Conservation (phyloP, 2,797 vertebrate species). For the Limnodromus scolopaceus region DNA sequence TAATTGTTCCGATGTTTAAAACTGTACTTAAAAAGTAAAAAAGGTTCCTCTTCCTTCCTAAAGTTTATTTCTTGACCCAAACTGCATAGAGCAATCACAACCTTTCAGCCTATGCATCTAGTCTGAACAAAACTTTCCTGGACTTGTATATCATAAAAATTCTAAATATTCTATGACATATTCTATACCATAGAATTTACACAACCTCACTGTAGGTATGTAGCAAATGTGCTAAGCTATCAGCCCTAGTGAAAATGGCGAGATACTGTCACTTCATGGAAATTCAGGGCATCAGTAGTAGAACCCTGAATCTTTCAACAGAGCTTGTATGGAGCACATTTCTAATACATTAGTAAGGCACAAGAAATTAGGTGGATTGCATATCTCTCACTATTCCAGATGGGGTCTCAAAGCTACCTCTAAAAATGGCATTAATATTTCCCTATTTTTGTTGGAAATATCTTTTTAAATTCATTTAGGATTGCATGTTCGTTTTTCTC, state of each 20-base stretch:
- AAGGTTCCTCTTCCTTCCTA: neutral
- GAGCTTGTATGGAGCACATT: neutral
- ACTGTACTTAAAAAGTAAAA: neutral
- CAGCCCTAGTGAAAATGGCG: neutral
- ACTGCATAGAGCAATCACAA: neutral
- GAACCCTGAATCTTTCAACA: neutral
- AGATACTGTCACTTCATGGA: neutral
- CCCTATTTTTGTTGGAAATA: neutral
- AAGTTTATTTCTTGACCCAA: neutral
- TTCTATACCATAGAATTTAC: neutral
- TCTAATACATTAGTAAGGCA: neutral
- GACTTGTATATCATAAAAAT: neutral
- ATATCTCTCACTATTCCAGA: neutral
- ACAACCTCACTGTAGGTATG: neutral
- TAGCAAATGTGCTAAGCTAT: neutral
- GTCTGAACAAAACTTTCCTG: neutral
- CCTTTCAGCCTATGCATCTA: neutral
- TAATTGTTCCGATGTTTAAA: neutral
- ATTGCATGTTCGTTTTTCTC: neutral
- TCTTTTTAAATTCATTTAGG: neutral
- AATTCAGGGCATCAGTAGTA: neutral
- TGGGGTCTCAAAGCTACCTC: neutral
- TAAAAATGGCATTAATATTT: neutral
- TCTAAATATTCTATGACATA: neutral
- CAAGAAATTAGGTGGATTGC: neutral